A percentile compares a stretch with the other conserved stretches of the same genome.
Conservation (phyloP, 2,888 invertebrate species). For the Tenthredo scrophulariae region DNA sequence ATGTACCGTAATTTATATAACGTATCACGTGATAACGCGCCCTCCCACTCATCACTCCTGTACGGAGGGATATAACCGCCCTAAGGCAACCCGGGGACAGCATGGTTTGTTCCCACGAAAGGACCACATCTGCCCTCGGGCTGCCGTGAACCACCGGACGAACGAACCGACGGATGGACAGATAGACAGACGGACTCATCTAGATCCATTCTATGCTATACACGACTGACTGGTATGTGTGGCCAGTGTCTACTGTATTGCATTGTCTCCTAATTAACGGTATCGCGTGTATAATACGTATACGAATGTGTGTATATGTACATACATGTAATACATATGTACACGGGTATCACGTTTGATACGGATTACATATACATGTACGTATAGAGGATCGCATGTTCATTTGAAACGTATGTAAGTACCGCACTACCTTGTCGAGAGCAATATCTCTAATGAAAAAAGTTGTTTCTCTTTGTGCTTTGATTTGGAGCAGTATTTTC, state of each 20-base stretch:
- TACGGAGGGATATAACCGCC: slow-evolving; percentile 63
- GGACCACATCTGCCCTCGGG: slow-evolving; percentile 50
- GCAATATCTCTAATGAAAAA: slow-evolving; percentile 31
- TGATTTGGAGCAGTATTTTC: neutral
- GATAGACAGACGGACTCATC: slow-evolving; percentile 15
- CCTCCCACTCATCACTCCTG: slow-evolving; percentile 39
- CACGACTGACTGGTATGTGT: slow-evolving; percentile 62
- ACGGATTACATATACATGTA: neutral
- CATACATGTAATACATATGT: neutral
- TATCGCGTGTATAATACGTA: slow-evolving; percentile 62
- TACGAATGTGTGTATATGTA: neutral
- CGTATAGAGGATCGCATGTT: neutral
- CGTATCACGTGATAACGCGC: slow-evolving; percentile 51
- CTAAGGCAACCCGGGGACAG: slow-evolving; percentile 69
- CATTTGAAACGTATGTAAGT: slow-evolving; percentile 23
- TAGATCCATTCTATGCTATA: slow-evolving; percentile 54
- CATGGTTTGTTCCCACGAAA: slow-evolving; percentile 71
- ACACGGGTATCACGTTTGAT: slow-evolving; percentile 16
- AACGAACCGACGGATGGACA: slow-evolving; percentile 38
- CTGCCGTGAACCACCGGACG: slow-evolving; percentile 31
- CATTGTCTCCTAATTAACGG: slow-evolving; percentile 75
- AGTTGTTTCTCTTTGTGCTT: slow-evolving; percentile 8
- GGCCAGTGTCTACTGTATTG: slow-evolving; percentile 63
- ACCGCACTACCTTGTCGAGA: neutral
- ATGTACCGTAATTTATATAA: slow-evolving; percentile 53